Evolutionary conservation across 1,140 invertebrate genomes (phyloP).

Genomic region (Agraylea sexmaculata): DNA sequence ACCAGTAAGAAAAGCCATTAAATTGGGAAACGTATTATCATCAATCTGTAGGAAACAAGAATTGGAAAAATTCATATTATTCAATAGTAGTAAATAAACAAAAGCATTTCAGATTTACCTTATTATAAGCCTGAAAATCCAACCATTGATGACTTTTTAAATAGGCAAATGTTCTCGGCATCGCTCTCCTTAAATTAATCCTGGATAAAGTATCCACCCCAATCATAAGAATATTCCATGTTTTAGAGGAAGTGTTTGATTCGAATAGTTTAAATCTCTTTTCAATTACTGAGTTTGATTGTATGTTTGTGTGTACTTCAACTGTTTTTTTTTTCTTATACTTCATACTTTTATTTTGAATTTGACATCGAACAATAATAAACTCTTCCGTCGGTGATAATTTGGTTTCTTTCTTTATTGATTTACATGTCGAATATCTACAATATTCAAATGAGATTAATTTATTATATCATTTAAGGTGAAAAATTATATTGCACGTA

Average conservation of each 20-base stretch:
- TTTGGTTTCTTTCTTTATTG: conserved; percentile 25
- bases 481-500: conserved; percentile 24
- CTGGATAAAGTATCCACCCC: conserved; percentile 76
- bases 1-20: conserved; percentile 65
- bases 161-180: conserved; percentile 59
- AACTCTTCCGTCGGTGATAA: conserved; percentile 34
- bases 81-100: neutral
- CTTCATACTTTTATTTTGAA: conserved; percentile 22
- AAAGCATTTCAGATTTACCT: conserved; percentile 25
- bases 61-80: too few relatives aligned
- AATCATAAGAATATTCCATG: conserved; percentile 55
- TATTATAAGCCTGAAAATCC: conserved; percentile 39
- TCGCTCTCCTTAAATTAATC: conserved; percentile 59
- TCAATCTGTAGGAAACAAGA: conserved; percentile 49
- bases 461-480: neutral
- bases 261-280: conserved; percentile 19
- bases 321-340: conserved; percentile 26
- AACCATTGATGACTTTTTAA: conserved; percentile 46
- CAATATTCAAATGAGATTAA: neutral
- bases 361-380: conserved; percentile 38
- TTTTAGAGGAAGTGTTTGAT: conserved; percentile 21
- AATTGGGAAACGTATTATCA: conserved; percentile 73
- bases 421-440: conserved; percentile 25
- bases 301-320: conserved; percentile 27
- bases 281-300: conserved; percentile 18